A percentile compares a stretch with the other conserved stretches of the same genome.
phyloP scores from a whole-genome alignment of 1,140 invertebrate genomes.

The Drosophila quadrilineata region DNA sequence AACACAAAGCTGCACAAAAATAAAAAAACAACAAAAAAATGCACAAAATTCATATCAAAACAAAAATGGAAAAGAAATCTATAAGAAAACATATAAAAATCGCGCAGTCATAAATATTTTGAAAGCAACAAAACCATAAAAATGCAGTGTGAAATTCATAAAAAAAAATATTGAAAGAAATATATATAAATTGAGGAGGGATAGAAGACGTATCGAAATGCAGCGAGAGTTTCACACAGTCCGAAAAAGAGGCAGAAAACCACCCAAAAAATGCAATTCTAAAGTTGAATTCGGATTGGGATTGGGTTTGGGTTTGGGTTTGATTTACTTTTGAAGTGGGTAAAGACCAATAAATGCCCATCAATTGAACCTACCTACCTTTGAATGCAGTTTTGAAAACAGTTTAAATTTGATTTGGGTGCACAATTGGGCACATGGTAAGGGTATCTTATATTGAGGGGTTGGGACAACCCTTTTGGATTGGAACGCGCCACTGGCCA shows the following conservation, averaged over 20 bases:
- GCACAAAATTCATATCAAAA: too few relatives aligned
- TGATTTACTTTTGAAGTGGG: constrained; percentile 19
- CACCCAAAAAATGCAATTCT: constrained; percentile 44
- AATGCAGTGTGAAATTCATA: constrained; percentile 41
- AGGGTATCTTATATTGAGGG: background rate
- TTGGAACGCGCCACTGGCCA: constrained; percentile 41
- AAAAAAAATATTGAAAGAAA: constrained; percentile 15
- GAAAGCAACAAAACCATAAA: constrained; percentile 49
- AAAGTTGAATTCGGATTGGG: background rate
- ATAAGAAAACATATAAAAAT: constrained; percentile 45
- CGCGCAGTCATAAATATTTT: constrained; percentile 68
- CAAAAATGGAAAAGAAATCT: constrained; percentile 45
- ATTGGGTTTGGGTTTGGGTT: background rate
- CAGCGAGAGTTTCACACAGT: constrained; percentile 57
- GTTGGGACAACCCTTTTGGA: constrained; percentile 50
- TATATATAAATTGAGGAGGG: constrained; percentile 12
- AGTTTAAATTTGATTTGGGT: constrained; percentile 80
- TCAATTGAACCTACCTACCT: constrained; percentile 51
- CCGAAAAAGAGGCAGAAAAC: constrained; percentile 29
- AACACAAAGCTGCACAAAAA: constrained; percentile 47
- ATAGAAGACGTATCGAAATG: constrained; percentile 34
- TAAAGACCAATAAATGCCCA: constrained; percentile 65
- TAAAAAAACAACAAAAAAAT: too few relatives aligned
- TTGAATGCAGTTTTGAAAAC: constrained; percentile 72
- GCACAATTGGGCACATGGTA: constrained; percentile 24